Evolutionary conservation across 2,888 invertebrate genomes (phyloP).

Genomic region (Pandemis cinnamomeana): DNA sequence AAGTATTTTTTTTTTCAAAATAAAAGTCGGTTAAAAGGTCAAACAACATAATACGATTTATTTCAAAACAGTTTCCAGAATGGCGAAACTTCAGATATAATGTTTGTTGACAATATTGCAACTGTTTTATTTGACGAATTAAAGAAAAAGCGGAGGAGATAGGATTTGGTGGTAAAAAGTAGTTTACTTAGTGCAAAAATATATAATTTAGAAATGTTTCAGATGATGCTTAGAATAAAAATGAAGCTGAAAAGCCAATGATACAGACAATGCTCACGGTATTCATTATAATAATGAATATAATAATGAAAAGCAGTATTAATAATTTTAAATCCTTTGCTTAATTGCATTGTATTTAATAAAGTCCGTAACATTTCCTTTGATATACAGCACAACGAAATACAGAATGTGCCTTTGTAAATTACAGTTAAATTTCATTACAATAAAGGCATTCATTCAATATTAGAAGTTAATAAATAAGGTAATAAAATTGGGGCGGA

Average conservation of each 20-base stretch:
- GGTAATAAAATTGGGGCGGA: slow-evolving; percentile 23
- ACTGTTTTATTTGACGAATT: too few relatives aligned
- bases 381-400: slow-evolving; percentile 19
- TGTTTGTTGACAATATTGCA: too few relatives aligned
- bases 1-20: too few relatives aligned
- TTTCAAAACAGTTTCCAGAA: too few relatives aligned
- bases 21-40: too few relatives aligned
- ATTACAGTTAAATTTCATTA: slow-evolving; percentile 28
- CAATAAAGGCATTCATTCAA: slow-evolving; percentile 34
- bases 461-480: slow-evolving; percentile 38
- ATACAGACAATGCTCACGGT: background rate
- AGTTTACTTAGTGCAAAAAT: too few relatives aligned
- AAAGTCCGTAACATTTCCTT: slow-evolving; percentile 20
- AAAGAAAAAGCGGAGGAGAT: too few relatives aligned
- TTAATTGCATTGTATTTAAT: slow-evolving; percentile 24
- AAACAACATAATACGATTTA: too few relatives aligned
- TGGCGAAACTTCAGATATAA: too few relatives aligned
- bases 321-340: background rate
- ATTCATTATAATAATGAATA: background rate
- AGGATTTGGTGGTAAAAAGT: too few relatives aligned
- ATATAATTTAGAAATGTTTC: background rate
- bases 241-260: background rate
- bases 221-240: background rate
- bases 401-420: slow-evolving; percentile 16
- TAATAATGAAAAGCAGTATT: background rate